These are phyloP conservation scores for Anhinga anhinga DNA, from an alignment of 2,113 vertebrate species.

Conservation along the genomic window DNA sequence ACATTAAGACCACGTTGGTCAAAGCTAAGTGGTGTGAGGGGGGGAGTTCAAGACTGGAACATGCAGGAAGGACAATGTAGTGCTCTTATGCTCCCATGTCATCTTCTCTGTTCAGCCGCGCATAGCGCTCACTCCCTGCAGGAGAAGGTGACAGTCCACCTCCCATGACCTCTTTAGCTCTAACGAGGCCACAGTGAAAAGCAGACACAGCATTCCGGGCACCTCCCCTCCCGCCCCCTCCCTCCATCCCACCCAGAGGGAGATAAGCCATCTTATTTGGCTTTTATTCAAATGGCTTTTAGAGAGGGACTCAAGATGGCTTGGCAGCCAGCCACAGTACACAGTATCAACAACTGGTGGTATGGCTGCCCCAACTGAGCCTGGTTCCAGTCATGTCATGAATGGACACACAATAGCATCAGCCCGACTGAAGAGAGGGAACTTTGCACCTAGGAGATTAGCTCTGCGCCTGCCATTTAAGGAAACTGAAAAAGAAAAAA, in stretches of 20 bases:
- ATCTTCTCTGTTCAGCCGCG: accelerated
- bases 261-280: background rate
- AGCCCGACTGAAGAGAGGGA: accelerated
- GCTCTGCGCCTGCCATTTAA: background rate
- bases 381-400: background rate
- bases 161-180: background rate
- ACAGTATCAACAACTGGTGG: background rate
- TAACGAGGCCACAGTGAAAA: background rate
- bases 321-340: background rate
- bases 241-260: background rate
- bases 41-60: background rate
- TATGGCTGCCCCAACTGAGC: background rate
- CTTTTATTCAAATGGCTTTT: background rate
- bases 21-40: background rate
- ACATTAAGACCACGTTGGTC: background rate
- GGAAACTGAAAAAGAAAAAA: too few species aligned
- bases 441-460: accelerated
- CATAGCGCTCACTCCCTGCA: background rate
- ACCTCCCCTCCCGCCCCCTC: background rate
- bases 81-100: accelerated
- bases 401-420: background rate
- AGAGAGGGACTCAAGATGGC: background rate
- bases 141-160: background rate
- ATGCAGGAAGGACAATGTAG: background rate
- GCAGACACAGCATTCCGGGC: background rate